Evolutionary conservation across 2,888 invertebrate genomes (phyloP).

Genomic region (Augiades crinisus): DNA sequence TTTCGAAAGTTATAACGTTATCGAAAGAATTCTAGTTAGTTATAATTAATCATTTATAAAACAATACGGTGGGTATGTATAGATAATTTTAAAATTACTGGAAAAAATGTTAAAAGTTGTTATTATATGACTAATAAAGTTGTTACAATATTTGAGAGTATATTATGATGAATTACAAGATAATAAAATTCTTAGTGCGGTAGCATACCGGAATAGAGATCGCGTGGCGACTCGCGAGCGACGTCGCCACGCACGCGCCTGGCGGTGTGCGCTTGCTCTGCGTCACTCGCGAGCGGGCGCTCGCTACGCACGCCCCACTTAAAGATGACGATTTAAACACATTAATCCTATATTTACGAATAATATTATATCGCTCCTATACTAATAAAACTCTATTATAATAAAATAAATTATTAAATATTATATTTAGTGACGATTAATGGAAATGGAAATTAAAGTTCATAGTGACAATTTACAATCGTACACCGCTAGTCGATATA

Average conservation of each 20-base stretch:
- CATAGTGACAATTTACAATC: not conserved
- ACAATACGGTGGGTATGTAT: conserved; percentile 65
- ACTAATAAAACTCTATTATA: too few relatives aligned
- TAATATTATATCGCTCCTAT: too few relatives aligned
- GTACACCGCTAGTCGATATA: conserved; percentile 26
- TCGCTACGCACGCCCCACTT: too few relatives aligned
- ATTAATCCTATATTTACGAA: conserved; percentile 1
- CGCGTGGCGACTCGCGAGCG: conserved; percentile 5
- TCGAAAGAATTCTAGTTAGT: conserved; percentile 65
- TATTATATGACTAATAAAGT: conserved; percentile 40
- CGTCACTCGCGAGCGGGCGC: too few relatives aligned
- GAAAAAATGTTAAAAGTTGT: conserved; percentile 67
- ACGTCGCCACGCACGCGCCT: too few relatives aligned
- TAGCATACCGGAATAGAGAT: conserved; percentile 26
- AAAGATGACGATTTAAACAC: too few relatives aligned
- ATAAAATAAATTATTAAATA: not conserved
- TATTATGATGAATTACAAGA: conserved; percentile 71
- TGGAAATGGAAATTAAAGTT: not conserved
- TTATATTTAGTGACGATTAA: not conserved
- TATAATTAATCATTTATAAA: conserved; percentile 61
- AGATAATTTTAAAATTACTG: conserved; percentile 72
- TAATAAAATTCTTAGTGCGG: conserved; percentile 61
- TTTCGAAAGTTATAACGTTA: conserved; percentile 45
- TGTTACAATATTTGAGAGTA: conserved; percentile 82
- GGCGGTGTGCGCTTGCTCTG: not conserved